Evolutionary conservation across 2,113 vertebrate genomes (phyloP), one percentile per base, ranked within the genome.

Genomic region (Melanerpes aurifrons): DNA sequence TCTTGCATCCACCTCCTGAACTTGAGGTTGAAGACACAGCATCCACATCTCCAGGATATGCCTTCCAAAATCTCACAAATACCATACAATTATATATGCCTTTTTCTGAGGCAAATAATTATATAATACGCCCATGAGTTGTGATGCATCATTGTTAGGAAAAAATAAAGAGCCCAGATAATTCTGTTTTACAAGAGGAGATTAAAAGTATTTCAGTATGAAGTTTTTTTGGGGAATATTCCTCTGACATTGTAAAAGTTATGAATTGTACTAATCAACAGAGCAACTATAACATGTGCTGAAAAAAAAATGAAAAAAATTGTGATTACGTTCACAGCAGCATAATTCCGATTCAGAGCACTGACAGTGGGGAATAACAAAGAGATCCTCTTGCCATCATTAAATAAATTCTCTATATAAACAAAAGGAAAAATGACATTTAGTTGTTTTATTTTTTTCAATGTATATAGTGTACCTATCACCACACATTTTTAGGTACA

Each of bases 361-460:
- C 22, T 61, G 12, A 28, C 59, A 85, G 15, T 10, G 16, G 62
- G 40, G 12, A 87, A 72, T 8, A 72, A 21, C 32, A 59, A 72
- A 58, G 45, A 4, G 63, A 70, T 12, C 47, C 87, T 80, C 43
- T 77, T 73, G 28, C 28, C 81, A 28, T 62, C n/a, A 21, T 73
- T 62, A 61, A 45, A 84, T 82, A 4, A 79, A 66, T 32, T 50
- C 3, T 40, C 31, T 71, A 10, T 15, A 43, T 32, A 73, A 80
- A 69, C 40, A 57, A 89, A 85, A 59, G 32, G 31, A 87, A 22
- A 82, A 61, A 6, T 9, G 4, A 9, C 0, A 3, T 57, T 20
- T 73, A 57, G 76, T 71, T 21, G 5, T 59, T 89, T 90, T 94
- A 91, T 92, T 93, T 92, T 89, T 79, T 83, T 78, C 84, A 73